Evolutionary conservation across 2,888 invertebrate species (phyloP).

Genomic region (Omphaloscelis lunosa): DNA sequence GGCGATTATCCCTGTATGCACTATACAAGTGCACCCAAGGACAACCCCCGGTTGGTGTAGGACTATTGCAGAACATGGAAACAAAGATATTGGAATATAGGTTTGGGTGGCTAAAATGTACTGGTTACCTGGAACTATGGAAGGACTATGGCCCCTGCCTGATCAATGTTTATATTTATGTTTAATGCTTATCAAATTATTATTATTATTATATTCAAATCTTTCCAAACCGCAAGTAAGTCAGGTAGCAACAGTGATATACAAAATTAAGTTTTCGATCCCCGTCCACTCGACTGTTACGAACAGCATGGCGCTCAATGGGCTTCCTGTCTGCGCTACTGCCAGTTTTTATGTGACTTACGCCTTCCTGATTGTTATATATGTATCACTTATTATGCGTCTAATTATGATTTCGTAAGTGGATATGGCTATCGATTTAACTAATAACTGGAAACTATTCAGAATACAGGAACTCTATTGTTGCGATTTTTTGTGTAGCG

Average conservation of each 20-base stretch:
- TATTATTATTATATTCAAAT: neutral
- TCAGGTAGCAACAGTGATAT: conserved; percentile 50
- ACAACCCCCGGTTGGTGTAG: too few species aligned
- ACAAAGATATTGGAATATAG: too few species aligned
- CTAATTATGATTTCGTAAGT: conserved; percentile 64
- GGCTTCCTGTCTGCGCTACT: conserved; percentile 58
- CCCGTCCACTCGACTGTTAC: conserved; percentile 45
- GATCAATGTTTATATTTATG: too few species aligned
- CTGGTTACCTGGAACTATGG: too few species aligned
- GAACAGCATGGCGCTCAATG: conserved; percentile 48
- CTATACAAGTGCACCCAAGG: too few species aligned
- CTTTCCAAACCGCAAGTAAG: conserved; percentile 1
- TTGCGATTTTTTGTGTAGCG: conserved; percentile 13
- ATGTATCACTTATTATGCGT: conserved; percentile 53
- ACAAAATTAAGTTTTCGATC: conserved; percentile 52
- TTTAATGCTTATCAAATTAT: neutral
- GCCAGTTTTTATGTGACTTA: conserved; percentile 61
- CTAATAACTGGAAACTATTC: conserved; percentile 50
- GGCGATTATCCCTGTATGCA: too few species aligned
- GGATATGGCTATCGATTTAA: conserved; percentile 47
- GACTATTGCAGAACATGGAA: too few species aligned
- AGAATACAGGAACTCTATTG: conserved; percentile 36
- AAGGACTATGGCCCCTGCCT: too few species aligned
- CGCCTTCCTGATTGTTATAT: conserved; percentile 62
- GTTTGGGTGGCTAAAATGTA: too few species aligned